Evolutionary conservation across 2,888 invertebrate genomes (phyloP), one percentile per base, ranked within the genome.

Genomic region (Anorthoa munda): DNA sequence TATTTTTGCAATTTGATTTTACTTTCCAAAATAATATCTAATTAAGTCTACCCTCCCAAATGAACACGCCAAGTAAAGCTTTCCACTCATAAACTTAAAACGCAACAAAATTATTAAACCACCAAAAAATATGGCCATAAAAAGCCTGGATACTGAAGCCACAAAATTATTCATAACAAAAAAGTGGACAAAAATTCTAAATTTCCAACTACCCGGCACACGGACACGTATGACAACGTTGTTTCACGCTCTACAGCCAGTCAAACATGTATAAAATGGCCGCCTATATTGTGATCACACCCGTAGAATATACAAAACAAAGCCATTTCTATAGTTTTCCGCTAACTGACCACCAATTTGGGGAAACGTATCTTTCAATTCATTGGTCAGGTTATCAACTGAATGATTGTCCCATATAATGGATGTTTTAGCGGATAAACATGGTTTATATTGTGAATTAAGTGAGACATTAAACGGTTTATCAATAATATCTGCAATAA

Each of bases 241-340:
- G 77, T 81, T 87, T 87, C 69, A 83, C 78, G 78, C 72, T 85
- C 70, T 68, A 72, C 17, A 65, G 53, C 69, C 31, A 72, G 69
- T 75, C 82, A 87, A 86, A 86, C 79, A 81, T 73, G 66, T 81
- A 72, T 60, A 72, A 85, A 87, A 85, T 81, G 70, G 65, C 60
- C 18, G 46, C 55, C 50, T 55, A 68, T 63, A 70, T 21, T 60
- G 68, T 70, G 70, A 76, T 68, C 75, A 77, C 50, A 68, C 51
- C 53, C 61, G 66, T 51, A 56, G 55, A 76, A 77, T 85, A 81
- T 75, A 74, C 72, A 79, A 81, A 73, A 76, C 77, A 72, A 72
- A 73, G 55, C 63, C 21, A 56, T 64, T 70, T 73, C 72, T 75
- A 78, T 70, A 72, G 78, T 65, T 63, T 70, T 58, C 59, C 56